These are phyloP conservation scores for Grammomys dolichurus DNA, from an alignment of 2,113 vertebrate genomes.

Conservation along the genomic window DNA sequence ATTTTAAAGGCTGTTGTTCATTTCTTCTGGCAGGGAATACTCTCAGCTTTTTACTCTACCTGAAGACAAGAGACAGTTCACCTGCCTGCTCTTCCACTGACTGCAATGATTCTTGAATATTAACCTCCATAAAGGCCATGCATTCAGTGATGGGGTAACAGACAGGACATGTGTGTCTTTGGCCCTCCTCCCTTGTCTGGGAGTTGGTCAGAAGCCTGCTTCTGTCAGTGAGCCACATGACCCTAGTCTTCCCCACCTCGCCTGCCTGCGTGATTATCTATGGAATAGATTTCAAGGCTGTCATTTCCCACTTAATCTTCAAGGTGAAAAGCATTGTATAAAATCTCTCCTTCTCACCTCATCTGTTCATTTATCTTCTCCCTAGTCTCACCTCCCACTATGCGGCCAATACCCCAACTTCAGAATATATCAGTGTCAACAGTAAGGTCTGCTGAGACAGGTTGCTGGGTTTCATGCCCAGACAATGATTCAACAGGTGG, in stretches of 20 bases:
- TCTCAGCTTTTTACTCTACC: not conserved
- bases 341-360: not conserved
- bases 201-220: not conserved
- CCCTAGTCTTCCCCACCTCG: not conserved
- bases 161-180: not conserved
- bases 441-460: not conserved
- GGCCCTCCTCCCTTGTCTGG: not conserved
- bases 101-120: not conserved
- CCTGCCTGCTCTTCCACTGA: not conserved
- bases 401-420: not conserved
- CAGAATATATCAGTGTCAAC: not conserved
- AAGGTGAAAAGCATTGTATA: not conserved
- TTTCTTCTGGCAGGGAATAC: not conserved
- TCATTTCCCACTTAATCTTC: constrained; percentile 16
- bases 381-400: not conserved
- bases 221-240: not conserved
- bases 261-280: not conserved
- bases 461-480: not conserved
- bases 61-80: not conserved
- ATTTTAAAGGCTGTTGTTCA: not conserved
- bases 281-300: not conserved
- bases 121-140: not conserved
- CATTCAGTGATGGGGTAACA: not conserved
- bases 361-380: not conserved
- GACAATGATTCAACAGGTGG: not conserved